Percentiles rank a stretch among this genome's conserved stretches.
These are phyloP conservation scores for Dyspetes luteomarginatus DNA, from an alignment of 2,888 invertebrate genomes.

Conservation along the genomic window DNA sequence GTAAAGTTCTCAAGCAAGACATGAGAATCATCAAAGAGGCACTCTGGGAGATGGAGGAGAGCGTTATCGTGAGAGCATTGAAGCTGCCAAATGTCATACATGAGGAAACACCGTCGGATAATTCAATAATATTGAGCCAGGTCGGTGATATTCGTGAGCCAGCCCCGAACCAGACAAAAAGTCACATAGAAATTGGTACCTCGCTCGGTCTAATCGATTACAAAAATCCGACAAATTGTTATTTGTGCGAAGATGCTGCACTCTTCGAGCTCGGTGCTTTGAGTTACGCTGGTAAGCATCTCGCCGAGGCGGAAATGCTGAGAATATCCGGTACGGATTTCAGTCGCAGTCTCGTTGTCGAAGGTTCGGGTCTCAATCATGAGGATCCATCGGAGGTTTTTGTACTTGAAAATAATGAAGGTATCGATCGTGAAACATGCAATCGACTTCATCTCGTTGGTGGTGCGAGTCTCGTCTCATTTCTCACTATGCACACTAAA, in stretches of 20 bases:
- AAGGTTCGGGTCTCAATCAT: slow-evolving; percentile 88
- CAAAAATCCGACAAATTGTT: slow-evolving; percentile 86
- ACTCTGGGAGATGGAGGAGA: slow-evolving; percentile 90
- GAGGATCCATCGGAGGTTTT: slow-evolving; percentile 85
- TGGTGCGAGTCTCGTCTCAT: slow-evolving; percentile 89
- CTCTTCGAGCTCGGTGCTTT: slow-evolving; percentile 88
- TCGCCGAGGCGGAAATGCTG: slow-evolving; percentile 85
- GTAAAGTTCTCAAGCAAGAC: slow-evolving; percentile 86
- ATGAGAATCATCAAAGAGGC: slow-evolving; percentile 87
- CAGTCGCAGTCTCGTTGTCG: slow-evolving; percentile 89
- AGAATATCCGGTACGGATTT: slow-evolving; percentile 92
- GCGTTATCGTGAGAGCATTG: slow-evolving; percentile 87
- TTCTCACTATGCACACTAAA: slow-evolving; percentile 90
- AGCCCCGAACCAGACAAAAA: slow-evolving; percentile 41
- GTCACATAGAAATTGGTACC: slow-evolving; percentile 86
- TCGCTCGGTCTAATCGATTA: slow-evolving; percentile 85
- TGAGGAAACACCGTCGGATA: slow-evolving; percentile 85
- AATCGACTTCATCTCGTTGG: slow-evolving; percentile 90
- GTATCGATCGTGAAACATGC: slow-evolving; percentile 84
- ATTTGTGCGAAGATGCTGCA: slow-evolving; percentile 88
- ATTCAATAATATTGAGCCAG: slow-evolving; percentile 66
- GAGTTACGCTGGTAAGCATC: slow-evolving; percentile 81
- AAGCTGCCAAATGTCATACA: slow-evolving; percentile 90
- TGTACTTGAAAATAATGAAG: slow-evolving; percentile 86
- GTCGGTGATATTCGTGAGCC: slow-evolving; percentile 64